phyloP scores from a whole-genome alignment of 92 coral and sea anemone species.

The Bergia sp. region DNA sequence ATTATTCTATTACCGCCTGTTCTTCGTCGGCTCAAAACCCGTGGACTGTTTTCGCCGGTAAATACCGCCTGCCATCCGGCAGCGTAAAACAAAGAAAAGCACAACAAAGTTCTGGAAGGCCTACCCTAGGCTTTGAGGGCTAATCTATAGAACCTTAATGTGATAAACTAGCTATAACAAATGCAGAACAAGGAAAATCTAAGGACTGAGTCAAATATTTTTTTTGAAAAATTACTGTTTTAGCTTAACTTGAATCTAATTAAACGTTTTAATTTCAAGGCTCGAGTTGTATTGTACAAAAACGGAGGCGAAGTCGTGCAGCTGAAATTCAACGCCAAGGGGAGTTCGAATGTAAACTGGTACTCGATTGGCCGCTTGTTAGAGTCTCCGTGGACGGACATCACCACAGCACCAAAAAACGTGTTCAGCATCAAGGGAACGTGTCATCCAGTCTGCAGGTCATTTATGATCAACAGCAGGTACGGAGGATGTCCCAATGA shows the following conservation, averaged over 20 bases:
- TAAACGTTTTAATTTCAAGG: not conserved
- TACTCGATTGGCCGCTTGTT: not conserved
- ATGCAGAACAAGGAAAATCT: not conserved
- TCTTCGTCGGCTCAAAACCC: not conserved
- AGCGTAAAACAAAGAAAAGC: no score
- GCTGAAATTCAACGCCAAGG: conserved; percentile 29
- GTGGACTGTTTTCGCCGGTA: not conserved
- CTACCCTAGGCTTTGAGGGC: not conserved
- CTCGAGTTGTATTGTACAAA: conserved; percentile 46
- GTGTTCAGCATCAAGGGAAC: conserved; percentile 34
- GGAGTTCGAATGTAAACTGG: conserved; percentile 15
- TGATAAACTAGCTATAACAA: no score
- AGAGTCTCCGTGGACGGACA: conserved; percentile 48
- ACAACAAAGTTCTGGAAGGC: no score
- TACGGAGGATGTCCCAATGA: conserved; percentile 43
- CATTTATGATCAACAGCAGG: conserved; percentile 26
- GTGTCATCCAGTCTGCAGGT: conserved; percentile 37
- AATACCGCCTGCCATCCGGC: no score
- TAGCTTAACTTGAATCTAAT: not conserved
- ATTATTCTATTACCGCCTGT: not conserved
- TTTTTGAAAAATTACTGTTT: not conserved
- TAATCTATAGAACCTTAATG: not conserved
- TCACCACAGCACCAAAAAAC: conserved; percentile 14
- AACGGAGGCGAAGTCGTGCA: not conserved
- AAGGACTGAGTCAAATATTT: not conserved